A percentile compares a stretch with the other conserved stretches of the same genome.
These are phyloP conservation scores for Cyclopterus lumpus DNA, from an alignment of 2,797 vertebrate species.

Conservation along the genomic window DNA sequence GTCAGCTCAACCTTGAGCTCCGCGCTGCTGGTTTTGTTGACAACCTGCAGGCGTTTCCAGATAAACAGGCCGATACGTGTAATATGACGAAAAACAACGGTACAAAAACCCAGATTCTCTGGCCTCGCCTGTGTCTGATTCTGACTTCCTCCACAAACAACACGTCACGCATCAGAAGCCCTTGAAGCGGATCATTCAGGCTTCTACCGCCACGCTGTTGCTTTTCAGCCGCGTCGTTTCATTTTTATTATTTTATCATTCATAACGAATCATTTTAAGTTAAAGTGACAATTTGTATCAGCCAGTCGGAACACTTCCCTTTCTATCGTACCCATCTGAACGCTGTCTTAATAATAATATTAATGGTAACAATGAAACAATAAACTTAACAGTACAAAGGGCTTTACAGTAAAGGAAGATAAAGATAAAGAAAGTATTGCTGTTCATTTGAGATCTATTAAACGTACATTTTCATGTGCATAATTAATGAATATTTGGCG, in stretches of 20 bases:
- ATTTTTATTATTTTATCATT: background rate
- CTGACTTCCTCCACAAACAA: background rate
- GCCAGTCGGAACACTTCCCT: background rate
- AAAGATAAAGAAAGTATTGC: background rate
- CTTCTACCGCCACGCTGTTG: background rate
- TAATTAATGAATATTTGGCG: background rate
- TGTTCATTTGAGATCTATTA: background rate
- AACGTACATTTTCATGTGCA: background rate
- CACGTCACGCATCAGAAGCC: background rate
- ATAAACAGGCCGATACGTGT: conserved; percentile 17
- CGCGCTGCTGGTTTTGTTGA: conserved; percentile 57
- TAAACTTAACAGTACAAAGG: background rate
- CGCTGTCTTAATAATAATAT: background rate
- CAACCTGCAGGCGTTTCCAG: conserved; percentile 56
- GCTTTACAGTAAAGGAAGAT: background rate
- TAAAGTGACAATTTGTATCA: background rate
- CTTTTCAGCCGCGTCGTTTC: background rate
- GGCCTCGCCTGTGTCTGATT: background rate
- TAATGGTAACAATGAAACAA: background rate
- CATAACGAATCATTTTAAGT: background rate
- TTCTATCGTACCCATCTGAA: background rate
- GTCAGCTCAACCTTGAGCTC: conserved; percentile 51
- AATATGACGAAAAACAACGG: conserved; percentile 2
- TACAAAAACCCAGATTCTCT: background rate
- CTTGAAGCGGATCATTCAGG: conserved; percentile 5